phyloP scores from a whole-genome alignment of 1,140 invertebrate species.

The Drosophila pruinosa region DNA sequence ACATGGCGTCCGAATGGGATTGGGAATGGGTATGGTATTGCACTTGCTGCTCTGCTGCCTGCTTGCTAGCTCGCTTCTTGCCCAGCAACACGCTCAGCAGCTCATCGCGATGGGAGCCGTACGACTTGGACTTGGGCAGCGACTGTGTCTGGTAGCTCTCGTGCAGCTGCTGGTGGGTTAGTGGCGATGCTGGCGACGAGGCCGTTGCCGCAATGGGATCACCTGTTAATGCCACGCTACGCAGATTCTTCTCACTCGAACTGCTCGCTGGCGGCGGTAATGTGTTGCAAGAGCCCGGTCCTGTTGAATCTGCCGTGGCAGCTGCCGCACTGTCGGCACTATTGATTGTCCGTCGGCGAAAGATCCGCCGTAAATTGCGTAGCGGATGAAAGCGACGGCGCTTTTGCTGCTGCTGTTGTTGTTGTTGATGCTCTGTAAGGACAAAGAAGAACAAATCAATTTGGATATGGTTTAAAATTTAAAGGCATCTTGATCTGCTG shows the following conservation, averaged over 20 bases:
- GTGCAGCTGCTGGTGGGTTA: constrained; percentile 61
- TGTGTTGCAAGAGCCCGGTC: constrained; percentile 53
- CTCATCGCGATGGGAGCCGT: constrained; percentile 68
- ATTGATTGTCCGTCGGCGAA: constrained; percentile 77
- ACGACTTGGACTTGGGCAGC: constrained; percentile 77
- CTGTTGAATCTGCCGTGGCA: constrained; percentile 8
- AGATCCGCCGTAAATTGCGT: constrained; percentile 80
- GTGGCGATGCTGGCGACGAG: constrained; percentile 66
- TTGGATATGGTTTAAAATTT: not conserved
- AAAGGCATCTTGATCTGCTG: constrained; percentile 16
- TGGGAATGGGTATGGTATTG: constrained; percentile 25
- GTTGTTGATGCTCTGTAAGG: constrained; percentile 52
- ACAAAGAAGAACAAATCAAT: constrained; percentile 16
- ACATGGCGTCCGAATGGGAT: constrained; percentile 48
- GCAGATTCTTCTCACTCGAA: constrained; percentile 76
- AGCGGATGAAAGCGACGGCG: constrained; percentile 80
- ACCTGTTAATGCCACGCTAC: constrained; percentile 44
- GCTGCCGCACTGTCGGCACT: constrained; percentile 49
- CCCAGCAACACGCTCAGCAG: constrained; percentile 65
- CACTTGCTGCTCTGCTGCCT: constrained; percentile 35
- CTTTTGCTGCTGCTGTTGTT: constrained; percentile 68
- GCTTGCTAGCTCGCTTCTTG: constrained; percentile 59
- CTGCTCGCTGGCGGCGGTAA: constrained; percentile 65
- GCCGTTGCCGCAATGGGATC: constrained; percentile 22
- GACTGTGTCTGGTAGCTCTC: constrained; percentile 75